A percentile compares a stretch with the other conserved stretches of the same genome.
These are phyloP conservation scores for Bursaphelenchus okinawaensis DNA, from an alignment of 2,888 invertebrate species.

Conservation along the genomic window DNA sequence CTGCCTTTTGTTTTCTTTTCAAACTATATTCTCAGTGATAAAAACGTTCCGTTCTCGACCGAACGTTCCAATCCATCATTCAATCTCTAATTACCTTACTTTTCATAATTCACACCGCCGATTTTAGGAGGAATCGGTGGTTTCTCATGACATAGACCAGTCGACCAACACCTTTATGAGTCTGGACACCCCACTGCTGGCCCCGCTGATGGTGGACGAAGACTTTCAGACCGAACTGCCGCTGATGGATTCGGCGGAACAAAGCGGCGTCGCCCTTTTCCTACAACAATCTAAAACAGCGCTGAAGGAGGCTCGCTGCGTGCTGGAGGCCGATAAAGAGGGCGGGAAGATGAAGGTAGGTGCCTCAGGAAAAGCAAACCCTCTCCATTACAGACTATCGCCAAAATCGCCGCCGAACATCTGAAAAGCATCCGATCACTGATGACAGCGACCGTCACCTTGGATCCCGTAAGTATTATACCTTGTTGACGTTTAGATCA, in stretches of 20 bases:
- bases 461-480: background rate
- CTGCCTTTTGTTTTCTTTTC: too few relatives aligned
- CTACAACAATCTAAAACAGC: constrained; percentile 4
- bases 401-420: background rate
- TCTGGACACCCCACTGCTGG: constrained; percentile 2
- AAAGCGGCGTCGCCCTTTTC: background rate
- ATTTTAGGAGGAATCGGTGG: background rate
- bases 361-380: background rate
- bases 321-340: background rate
- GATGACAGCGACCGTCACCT: background rate
- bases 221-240: constrained; percentile 12
- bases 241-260: constrained; percentile 1
- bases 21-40: too few relatives aligned
- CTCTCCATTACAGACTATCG: background rate
- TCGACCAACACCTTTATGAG: background rate
- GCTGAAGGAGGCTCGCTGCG: constrained; percentile 2
- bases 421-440: background rate
- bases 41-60: too few relatives aligned
- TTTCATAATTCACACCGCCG: background rate
- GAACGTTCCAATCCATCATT: background rate
- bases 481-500: too few relatives aligned
- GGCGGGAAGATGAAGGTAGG: background rate
- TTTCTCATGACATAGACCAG: background rate
- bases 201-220: background rate
- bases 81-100: background rate